phyloP scores from a whole-genome alignment of 2,797 vertebrate species.

The Enteromius paludinosus region DNA sequence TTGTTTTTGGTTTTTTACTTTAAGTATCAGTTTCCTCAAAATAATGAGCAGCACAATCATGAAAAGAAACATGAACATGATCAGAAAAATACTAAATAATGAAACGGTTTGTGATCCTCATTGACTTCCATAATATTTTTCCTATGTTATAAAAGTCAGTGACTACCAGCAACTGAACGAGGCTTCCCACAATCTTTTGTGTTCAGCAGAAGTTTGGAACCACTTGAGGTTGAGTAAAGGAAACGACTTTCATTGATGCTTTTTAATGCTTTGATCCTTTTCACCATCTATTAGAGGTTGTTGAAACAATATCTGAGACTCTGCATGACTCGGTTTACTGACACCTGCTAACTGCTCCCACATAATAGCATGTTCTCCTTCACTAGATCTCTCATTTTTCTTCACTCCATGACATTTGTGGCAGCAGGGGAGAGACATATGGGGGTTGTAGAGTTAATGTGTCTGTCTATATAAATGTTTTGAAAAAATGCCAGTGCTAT shows the following conservation, averaged over 20 bases:
- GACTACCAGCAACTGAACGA: neutral
- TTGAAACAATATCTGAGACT: neutral
- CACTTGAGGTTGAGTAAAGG: neutral
- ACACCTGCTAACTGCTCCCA: neutral
- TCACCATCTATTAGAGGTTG: neutral
- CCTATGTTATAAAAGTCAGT: neutral
- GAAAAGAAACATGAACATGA: too few species aligned
- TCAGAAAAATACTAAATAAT: neutral
- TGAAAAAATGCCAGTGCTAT: slow-evolving; percentile 5
- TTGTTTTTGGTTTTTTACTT: neutral
- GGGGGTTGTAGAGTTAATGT: neutral
- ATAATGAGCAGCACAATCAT: neutral
- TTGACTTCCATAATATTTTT: neutral
- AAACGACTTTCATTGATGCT: neutral
- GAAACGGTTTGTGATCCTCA: neutral
- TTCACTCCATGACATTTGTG: neutral
- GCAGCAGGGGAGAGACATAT: neutral
- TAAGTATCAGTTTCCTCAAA: neutral
- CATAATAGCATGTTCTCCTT: neutral
- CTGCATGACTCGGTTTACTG: neutral
- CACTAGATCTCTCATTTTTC: neutral
- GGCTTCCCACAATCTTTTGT: neutral
- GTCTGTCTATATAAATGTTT: neutral
- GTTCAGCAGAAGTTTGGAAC: neutral
- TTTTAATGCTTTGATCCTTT: neutral